phyloP scores from a whole-genome alignment of 2,113 vertebrate species.

The Arizona elegans region DNA sequence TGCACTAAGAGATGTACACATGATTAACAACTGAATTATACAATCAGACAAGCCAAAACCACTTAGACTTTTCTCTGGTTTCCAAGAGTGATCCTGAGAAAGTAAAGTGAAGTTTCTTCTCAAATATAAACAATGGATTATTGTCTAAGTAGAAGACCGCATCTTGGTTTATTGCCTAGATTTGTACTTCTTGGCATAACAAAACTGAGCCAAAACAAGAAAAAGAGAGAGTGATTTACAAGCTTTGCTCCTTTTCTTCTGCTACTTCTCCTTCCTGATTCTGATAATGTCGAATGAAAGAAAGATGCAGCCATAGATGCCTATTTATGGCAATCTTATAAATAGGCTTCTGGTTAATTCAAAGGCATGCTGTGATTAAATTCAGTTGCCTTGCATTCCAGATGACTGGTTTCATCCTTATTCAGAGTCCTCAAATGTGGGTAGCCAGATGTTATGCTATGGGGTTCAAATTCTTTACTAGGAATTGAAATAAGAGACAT shows the following conservation, averaged over 20 bases:
- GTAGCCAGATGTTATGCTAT: not conserved
- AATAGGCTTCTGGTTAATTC: not conserved
- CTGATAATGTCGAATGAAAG: not conserved
- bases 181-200: conserved; percentile 32
- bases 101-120: not conserved
- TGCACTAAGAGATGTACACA: not conserved
- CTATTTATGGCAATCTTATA: not conserved
- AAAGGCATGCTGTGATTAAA: not conserved
- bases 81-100: conserved; percentile 13
- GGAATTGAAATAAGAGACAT: not conserved
- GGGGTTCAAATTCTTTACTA: not conserved
- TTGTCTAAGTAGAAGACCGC: conserved; percentile 1
- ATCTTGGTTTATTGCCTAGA: not conserved
- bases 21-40: not conserved
- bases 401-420: not conserved
- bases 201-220: conserved; percentile 40
- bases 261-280: not conserved
- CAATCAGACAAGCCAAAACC: not conserved
- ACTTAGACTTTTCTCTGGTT: not conserved
- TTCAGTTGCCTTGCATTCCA: not conserved
- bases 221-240: conserved; percentile 33
- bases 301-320: fast-evolving
- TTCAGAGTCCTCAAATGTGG: not conserved
- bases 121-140: conserved; percentile 5
- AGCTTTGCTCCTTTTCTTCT: not conserved